These are phyloP conservation scores for Plecotus auritus DNA, from an alignment of 2,113 vertebrate genomes.

Conservation along the genomic window DNA sequence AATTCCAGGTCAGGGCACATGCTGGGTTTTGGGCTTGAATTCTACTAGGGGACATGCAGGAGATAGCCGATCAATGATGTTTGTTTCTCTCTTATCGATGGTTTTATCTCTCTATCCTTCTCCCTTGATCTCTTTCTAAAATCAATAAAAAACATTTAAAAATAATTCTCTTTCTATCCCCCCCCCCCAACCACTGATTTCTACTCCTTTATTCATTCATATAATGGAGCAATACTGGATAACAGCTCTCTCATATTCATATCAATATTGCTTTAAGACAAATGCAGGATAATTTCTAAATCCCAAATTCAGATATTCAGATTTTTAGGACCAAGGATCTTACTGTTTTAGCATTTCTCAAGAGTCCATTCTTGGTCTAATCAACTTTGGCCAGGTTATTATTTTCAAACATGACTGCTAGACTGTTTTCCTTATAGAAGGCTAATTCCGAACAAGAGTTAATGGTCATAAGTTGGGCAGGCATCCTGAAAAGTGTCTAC, in stretches of 20 bases:
- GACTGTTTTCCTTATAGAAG: not conserved
- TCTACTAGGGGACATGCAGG: no score
- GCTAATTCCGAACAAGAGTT: not conserved
- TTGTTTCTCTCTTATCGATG: no score
- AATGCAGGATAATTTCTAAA: not conserved
- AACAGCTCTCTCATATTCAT: not conserved
- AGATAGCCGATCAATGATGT: no score
- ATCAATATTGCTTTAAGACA: not conserved
- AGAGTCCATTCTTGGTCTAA: not conserved
- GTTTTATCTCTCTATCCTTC: no score
- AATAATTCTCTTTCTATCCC: not conserved
- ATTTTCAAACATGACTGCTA: not conserved
- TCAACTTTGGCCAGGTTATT: not conserved
- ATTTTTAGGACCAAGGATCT: not conserved
- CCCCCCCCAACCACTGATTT: not conserved
- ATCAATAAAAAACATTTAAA: no score
- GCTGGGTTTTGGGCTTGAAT: no score
- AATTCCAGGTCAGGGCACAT: no score
- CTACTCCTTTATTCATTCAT: not conserved
- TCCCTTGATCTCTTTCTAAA: no score
- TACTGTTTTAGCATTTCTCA: not conserved
- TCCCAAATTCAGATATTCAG: not conserved
- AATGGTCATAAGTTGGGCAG: not conserved
- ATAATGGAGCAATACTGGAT: not conserved
- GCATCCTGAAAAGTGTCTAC: not conserved